Conservation (phyloP, 2,888 invertebrate species). For the Barypeithes pellucidus region DNA sequence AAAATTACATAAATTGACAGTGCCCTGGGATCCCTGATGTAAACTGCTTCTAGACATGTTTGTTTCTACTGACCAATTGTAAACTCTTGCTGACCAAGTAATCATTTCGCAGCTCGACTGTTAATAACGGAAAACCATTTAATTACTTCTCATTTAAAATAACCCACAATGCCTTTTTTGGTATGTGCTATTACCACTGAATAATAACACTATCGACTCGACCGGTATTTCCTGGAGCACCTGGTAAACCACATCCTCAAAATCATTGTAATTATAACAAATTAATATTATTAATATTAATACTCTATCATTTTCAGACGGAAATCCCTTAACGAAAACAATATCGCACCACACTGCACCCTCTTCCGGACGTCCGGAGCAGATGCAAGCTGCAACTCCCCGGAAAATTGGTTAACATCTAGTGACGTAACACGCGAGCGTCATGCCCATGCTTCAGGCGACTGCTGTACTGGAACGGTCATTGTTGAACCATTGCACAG, state of each 20-base stretch:
- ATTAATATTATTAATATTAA: background rate
- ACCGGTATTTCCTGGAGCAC: background rate
- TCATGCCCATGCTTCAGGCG: conserved; percentile 63
- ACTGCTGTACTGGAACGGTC: conserved; percentile 66
- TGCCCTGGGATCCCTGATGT: too few relatives aligned
- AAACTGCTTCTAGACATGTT: too few relatives aligned
- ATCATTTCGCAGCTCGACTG: too few relatives aligned
- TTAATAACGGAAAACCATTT: too few relatives aligned
- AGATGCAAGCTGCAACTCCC: conserved; percentile 32
- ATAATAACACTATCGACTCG: too few relatives aligned
- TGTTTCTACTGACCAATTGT: too few relatives aligned
- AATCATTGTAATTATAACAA: background rate
- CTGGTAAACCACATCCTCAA: background rate
- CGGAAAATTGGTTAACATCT: conserved; percentile 27
- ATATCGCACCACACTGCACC: conserved; percentile 57
- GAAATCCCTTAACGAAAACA: conserved; percentile 45
- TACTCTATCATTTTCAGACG: conserved; percentile 40
- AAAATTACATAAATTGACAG: too few relatives aligned
- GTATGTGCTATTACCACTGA: too few relatives aligned
- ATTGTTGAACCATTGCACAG: conserved; percentile 61
- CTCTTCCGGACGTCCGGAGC: conserved; percentile 61
- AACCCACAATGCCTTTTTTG: too few relatives aligned
- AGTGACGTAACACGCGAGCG: conserved; percentile 56
- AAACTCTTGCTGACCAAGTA: too few relatives aligned
- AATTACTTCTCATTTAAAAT: too few relatives aligned